A percentile compares a stretch with the other conserved stretches of the same genome.
These are phyloP conservation scores for Epicauta chinensis DNA, from an alignment of 1,140 invertebrate species.

Conservation along the genomic window DNA sequence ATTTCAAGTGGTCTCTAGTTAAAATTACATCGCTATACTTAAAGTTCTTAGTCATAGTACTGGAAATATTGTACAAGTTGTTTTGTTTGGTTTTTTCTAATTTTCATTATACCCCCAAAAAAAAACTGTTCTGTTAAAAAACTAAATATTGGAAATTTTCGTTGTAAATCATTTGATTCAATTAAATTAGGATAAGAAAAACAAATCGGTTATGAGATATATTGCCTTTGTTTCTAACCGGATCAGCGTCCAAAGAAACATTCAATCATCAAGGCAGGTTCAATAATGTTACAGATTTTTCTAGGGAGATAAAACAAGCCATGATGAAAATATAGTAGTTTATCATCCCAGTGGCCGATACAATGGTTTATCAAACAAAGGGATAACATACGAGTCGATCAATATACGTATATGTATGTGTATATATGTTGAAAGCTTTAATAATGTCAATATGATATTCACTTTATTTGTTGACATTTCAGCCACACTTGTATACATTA, in stretches of 20 bases:
- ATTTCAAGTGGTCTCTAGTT: no score
- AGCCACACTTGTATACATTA: slow-evolving; percentile 1
- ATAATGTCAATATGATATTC: slow-evolving; percentile 26
- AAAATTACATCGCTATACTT: no score
- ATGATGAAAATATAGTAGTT: slow-evolving; percentile 18
- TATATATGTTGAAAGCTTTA: slow-evolving; percentile 18
- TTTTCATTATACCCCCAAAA: no score
- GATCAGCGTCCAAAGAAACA: slow-evolving; percentile 15
- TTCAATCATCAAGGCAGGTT: slow-evolving; percentile 16
- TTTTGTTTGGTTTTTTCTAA: no score
- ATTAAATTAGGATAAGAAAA: slow-evolving; percentile 17
- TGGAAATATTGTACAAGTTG: no score
- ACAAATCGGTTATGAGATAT: slow-evolving; percentile 11
- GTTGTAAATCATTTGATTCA: not conserved
- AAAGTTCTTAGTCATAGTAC: no score
- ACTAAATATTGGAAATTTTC: no score
- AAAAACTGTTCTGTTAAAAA: no score
- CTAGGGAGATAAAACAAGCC: slow-evolving; percentile 12
- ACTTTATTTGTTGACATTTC: slow-evolving; percentile 23
- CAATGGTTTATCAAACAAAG: slow-evolving; percentile 29
- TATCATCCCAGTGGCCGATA: slow-evolving; percentile 25
- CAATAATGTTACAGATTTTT: slow-evolving; percentile 14
- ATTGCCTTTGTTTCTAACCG: slow-evolving; percentile 14
- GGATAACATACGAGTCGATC: slow-evolving; percentile 12
- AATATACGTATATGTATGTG: no score